phyloP scores from a whole-genome alignment of 2,888 invertebrate genomes.

The Urechis unicinctus region DNA sequence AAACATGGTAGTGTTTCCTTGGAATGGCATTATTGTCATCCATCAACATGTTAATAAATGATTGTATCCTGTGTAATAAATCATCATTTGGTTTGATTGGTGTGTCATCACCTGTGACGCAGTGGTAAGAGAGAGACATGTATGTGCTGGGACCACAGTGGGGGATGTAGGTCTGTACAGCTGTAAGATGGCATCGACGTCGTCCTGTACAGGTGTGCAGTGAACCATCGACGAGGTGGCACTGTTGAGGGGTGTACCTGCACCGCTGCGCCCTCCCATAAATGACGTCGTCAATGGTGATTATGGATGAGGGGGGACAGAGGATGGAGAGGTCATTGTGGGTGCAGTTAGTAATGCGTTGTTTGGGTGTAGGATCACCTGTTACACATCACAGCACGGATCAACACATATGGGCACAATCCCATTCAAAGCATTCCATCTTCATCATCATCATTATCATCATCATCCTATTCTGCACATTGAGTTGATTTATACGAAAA shows the following conservation, averaged over 20 bases:
- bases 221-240: neutral
- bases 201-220: conserved; percentile 5
- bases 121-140: conserved; percentile 11
- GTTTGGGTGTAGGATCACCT: neutral
- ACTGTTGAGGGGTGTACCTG: neutral
- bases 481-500: too few relatives aligned
- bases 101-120: conserved; percentile 10
- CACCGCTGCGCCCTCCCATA: neutral
- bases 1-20: too few relatives aligned
- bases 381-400: too few relatives aligned
- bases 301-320: neutral
- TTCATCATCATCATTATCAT: too few relatives aligned
- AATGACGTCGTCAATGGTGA: neutral
- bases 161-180: conserved; percentile 3
- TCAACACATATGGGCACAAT: too few relatives aligned
- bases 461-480: too few relatives aligned
- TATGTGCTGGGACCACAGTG: conserved; percentile 14
- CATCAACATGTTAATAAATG: too few relatives aligned
- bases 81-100: neutral
- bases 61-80: too few relatives aligned
- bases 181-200: conserved; percentile 7
- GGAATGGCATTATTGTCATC: neutral
- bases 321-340: neutral
- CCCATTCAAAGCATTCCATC: too few relatives aligned
- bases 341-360: neutral